Evolutionary conservation across 2,888 invertebrate genomes (phyloP).

Genomic region (Spisula subtruncata): DNA sequence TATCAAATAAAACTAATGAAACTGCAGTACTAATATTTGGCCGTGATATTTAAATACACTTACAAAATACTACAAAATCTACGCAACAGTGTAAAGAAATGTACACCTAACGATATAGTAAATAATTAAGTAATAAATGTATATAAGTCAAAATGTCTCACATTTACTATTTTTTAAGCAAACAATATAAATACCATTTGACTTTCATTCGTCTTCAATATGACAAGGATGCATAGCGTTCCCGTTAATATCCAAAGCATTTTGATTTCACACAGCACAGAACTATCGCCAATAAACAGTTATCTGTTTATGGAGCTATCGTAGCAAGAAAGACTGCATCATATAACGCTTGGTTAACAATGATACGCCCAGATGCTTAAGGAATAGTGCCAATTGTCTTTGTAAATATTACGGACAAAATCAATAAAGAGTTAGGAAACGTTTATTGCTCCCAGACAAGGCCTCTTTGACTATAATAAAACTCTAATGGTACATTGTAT

Average conservation of each 20-base stretch:
- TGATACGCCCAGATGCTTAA: not conserved
- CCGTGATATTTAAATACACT: too few species aligned
- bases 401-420: conserved; percentile 11
- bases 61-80: too few species aligned
- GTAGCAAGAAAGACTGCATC: not conserved
- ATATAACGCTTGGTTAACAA: conserved; percentile 7
- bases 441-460: not conserved
- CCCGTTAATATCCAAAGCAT: not conserved
- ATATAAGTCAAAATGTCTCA: not conserved
- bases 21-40: too few species aligned
- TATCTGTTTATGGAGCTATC: not conserved
- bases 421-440: conserved; percentile 11
- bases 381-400: conserved; percentile 4
- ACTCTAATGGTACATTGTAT: too few species aligned
- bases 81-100: too few species aligned
- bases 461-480: not conserved
- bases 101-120: too few species aligned
- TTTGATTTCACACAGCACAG: conserved; percentile 17
- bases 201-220: not conserved
- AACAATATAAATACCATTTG: not conserved
- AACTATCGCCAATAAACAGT: not conserved
- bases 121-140: not conserved
- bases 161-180: not conserved
- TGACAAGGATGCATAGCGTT: not conserved
- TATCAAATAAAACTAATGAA: too few species aligned